phyloP scores from a whole-genome alignment of 2,113 vertebrate species.

The Saimiri boliviensis region DNA sequence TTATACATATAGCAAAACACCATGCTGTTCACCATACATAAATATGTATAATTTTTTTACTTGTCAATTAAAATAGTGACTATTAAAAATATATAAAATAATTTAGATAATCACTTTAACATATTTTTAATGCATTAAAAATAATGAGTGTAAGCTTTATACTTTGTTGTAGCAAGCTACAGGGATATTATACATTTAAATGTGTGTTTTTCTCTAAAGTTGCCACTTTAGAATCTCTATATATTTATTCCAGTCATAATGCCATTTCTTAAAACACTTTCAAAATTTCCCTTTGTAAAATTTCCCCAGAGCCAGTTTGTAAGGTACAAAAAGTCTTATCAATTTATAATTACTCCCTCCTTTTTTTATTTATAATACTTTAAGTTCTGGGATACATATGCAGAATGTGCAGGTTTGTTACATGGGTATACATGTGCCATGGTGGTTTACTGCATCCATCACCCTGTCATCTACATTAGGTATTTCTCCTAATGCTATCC shows the following conservation, averaged over 20 bases:
- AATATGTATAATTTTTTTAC: background rate
- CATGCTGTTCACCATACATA: background rate
- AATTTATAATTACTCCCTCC: background rate
- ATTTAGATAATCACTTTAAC: background rate
- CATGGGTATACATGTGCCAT: too few species aligned
- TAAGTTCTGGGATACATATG: too few species aligned
- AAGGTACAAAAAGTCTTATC: background rate
- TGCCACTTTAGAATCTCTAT: background rate
- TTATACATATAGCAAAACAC: background rate
- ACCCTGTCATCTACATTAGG: too few species aligned
- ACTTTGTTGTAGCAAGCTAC: background rate
- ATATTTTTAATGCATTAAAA: slow-evolving; percentile 38
- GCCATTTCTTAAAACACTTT: background rate
- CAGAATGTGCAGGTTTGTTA: too few species aligned
- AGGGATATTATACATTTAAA: background rate
- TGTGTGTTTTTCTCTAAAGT: background rate
- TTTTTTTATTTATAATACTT: background rate
- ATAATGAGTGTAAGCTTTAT: background rate
- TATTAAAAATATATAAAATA: background rate
- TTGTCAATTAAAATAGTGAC: background rate
- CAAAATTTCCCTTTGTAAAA: background rate
- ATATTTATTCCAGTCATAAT: background rate
- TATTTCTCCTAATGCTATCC: too few species aligned
- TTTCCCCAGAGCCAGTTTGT: background rate
- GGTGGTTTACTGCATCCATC: too few species aligned